Evolutionary conservation across 2,888 invertebrate genomes (phyloP).

Genomic region (Poecilus cupreus): DNA sequence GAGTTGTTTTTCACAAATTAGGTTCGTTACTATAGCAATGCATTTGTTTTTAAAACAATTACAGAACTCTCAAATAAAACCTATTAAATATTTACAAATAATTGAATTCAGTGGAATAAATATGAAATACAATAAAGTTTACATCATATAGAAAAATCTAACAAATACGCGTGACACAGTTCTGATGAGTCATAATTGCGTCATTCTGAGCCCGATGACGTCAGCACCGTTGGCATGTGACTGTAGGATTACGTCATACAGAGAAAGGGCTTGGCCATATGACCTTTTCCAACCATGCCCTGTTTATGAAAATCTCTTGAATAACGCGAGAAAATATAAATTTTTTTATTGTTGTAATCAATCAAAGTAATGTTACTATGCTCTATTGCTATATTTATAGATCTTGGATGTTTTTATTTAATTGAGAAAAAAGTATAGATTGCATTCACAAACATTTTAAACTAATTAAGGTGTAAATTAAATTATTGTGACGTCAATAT

Average conservation of each 20-base stretch:
- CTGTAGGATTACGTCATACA: slow-evolving; percentile 66
- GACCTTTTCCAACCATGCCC: slow-evolving; percentile 34
- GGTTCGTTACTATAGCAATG: too few species aligned
- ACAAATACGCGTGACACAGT: slow-evolving; percentile 40
- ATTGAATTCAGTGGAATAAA: too few species aligned
- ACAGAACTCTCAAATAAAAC: too few species aligned
- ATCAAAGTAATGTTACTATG: too few species aligned
- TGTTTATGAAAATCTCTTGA: not conserved
- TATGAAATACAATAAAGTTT: slow-evolving; percentile 1
- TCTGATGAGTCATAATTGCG: slow-evolving; percentile 70
- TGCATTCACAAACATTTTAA: slow-evolving; percentile 7
- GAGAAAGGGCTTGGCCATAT: slow-evolving; percentile 59
- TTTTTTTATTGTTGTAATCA: too few species aligned
- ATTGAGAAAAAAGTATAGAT: not conserved
- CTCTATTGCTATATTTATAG: too few species aligned
- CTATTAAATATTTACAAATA: too few species aligned
- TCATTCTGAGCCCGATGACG: slow-evolving; percentile 68
- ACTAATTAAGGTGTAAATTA: slow-evolving; percentile 47
- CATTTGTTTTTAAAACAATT: too few species aligned
- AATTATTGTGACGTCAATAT: slow-evolving; percentile 21
- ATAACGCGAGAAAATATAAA: not conserved
- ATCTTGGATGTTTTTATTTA: not conserved
- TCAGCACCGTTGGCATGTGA: slow-evolving; percentile 67
- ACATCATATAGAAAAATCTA: not conserved
- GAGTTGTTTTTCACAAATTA: too few species aligned